phyloP scores from a whole-genome alignment of 2,888 invertebrate genomes.

The Clostera curtula region DNA sequence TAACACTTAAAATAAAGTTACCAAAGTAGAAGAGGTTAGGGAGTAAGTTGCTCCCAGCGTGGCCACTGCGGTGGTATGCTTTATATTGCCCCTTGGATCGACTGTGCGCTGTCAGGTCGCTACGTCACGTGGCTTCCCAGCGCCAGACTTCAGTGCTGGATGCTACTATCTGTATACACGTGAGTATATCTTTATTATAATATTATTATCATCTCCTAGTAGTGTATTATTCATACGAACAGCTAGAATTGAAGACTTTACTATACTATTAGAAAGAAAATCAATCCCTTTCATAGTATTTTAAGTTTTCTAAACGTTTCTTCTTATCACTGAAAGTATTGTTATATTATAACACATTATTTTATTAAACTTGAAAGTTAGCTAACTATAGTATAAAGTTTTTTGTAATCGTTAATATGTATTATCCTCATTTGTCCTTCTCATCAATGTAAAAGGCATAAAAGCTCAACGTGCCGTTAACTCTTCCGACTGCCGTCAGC shows the following conservation, averaged over 20 bases:
- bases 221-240: no score
- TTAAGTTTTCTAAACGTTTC: no score
- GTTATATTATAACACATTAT: no score
- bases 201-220: no score
- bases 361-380: no score
- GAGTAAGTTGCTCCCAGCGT: conserved; percentile 40
- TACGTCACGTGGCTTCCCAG: conserved; percentile 76
- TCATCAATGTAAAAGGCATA: conserved; percentile 61
- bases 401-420: no score
- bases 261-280: no score
- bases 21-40: conserved; percentile 41
- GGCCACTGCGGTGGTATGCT: conserved; percentile 72
- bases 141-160: conserved; percentile 77
- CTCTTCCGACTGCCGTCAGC: conserved; percentile 31
- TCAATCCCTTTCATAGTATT: no score
- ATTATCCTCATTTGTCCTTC: conserved; percentile 16
- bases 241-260: no score
- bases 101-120: conserved; percentile 76
- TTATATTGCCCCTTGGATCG: conserved; percentile 72
- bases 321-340: no score
- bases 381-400: no score
- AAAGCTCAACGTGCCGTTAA: conserved; percentile 52
- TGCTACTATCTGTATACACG: conserved; percentile 82
- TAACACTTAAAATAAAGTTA: conserved; percentile 67
- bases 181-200: conserved; percentile 50